Conservation (phyloP, 2,888 invertebrate genomes). For the Orchesella flavescens region DNA sequence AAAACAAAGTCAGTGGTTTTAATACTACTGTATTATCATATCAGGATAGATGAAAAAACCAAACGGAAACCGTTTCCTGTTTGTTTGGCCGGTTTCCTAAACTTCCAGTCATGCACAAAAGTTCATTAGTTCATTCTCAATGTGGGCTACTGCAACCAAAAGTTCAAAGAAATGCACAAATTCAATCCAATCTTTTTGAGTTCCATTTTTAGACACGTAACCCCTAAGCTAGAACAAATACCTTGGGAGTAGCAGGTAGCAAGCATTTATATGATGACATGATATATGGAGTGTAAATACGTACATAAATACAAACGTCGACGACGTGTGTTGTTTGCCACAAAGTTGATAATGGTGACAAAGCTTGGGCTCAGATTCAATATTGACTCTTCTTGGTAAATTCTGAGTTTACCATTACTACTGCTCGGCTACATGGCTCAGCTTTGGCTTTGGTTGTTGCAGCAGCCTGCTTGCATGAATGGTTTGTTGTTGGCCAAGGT, state of each 20-base stretch:
- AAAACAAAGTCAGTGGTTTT: no score
- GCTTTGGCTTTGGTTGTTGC: neutral
- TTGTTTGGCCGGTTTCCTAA: neutral
- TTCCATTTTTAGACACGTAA: no score
- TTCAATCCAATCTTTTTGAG: no score
- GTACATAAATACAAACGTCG: no score
- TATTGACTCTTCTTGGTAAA: constrained; percentile 9
- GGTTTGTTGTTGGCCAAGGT: constrained; percentile 66
- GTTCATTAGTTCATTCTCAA: neutral
- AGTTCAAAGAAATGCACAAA: no score
- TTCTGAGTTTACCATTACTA: neutral
- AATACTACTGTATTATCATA: no score
- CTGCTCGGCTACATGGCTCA: no score
- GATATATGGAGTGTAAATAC: no score
- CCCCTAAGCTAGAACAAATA: no score
- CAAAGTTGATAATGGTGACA: constrained; percentile 17
- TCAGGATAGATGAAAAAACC: neutral
- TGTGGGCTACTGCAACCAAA: no score
- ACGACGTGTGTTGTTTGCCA: neutral
- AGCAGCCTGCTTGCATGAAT: constrained; percentile 42
- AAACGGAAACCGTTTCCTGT: constrained; percentile 1
- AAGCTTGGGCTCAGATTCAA: constrained; percentile 9
- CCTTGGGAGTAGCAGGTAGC: no score
- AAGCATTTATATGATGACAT: no score
- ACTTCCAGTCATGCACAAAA: neutral